phyloP scores from a whole-genome alignment of 1,140 invertebrate genomes.

The Magallana angulata region DNA sequence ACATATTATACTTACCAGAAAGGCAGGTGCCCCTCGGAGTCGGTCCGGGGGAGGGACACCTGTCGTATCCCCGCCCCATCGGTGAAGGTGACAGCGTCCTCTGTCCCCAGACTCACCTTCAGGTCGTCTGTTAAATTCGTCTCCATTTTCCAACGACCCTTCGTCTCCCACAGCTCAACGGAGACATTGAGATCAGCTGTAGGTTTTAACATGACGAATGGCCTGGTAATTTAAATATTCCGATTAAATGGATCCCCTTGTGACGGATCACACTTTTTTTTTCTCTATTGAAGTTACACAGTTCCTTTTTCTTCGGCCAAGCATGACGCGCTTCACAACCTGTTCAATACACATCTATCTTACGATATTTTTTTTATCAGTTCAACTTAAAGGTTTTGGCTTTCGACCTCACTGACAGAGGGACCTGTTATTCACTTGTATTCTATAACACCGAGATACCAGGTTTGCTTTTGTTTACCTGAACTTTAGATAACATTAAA shows the following conservation, averaged over 20 bases:
- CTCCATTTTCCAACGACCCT: background rate
- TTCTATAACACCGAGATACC: no score
- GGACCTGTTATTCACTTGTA: no score
- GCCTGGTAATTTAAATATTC: slow-evolving; percentile 30
- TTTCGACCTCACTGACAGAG: no score
- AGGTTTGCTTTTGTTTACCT: no score
- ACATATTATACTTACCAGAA: background rate
- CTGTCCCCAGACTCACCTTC: background rate
- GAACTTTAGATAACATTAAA: no score
- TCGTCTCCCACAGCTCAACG: background rate
- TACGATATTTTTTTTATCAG: background rate
- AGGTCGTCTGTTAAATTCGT: slow-evolving; percentile 18
- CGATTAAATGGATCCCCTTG: background rate
- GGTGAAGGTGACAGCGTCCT: background rate
- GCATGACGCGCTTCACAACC: background rate
- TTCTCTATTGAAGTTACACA: background rate
- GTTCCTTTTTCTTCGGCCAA: background rate
- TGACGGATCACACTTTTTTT: background rate
- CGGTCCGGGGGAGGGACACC: background rate
- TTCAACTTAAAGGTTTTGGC: background rate
- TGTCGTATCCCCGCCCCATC: background rate
- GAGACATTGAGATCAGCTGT: background rate
- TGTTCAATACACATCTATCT: background rate
- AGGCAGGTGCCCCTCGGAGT: background rate
- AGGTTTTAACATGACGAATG: background rate